A percentile compares a stretch with the other conserved stretches of the same genome.
phyloP scores from a whole-genome alignment of 2,797 vertebrate species.

The Premnoplex brunnescens region DNA sequence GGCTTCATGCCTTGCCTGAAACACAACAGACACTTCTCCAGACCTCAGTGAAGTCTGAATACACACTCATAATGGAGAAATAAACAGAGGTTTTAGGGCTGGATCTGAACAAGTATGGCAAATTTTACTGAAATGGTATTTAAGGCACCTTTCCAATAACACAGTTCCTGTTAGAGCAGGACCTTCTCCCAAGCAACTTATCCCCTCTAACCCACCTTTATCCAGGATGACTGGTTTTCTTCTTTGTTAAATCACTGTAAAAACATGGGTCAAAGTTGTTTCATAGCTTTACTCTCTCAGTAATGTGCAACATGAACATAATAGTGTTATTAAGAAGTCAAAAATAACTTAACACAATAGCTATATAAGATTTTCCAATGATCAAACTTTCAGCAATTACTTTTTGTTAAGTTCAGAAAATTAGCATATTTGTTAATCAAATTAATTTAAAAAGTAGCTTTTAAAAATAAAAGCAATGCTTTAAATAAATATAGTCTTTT shows the following conservation, averaged over 20 bases:
- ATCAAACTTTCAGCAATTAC: slow-evolving; percentile 72
- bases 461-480: slow-evolving; percentile 97
- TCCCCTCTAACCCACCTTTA: background rate
- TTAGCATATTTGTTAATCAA: slow-evolving; percentile 88
- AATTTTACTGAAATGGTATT: background rate
- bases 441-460: slow-evolving; percentile 93
- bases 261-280: slow-evolving; percentile 63
- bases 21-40: background rate
- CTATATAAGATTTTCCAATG: slow-evolving; percentile 70
- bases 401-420: slow-evolving; percentile 73
- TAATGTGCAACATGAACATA: slow-evolving; percentile 80
- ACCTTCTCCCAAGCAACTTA: background rate
- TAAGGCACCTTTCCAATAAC: background rate
- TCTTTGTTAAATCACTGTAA: slow-evolving; percentile 39
- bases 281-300: slow-evolving; percentile 79
- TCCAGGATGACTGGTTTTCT: background rate
- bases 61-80: background rate
- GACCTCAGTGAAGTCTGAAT: background rate
- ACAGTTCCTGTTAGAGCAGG: background rate
- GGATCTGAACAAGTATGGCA: background rate
- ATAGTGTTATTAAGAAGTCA: slow-evolving; percentile 78
- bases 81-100: background rate
- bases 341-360: slow-evolving; percentile 79
- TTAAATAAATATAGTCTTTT: slow-evolving; percentile 82
- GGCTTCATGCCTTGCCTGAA: background rate